Base-by-base conservation (phyloP, 2,797 vertebrate species). In the Sebastes iracundus region DNA sequence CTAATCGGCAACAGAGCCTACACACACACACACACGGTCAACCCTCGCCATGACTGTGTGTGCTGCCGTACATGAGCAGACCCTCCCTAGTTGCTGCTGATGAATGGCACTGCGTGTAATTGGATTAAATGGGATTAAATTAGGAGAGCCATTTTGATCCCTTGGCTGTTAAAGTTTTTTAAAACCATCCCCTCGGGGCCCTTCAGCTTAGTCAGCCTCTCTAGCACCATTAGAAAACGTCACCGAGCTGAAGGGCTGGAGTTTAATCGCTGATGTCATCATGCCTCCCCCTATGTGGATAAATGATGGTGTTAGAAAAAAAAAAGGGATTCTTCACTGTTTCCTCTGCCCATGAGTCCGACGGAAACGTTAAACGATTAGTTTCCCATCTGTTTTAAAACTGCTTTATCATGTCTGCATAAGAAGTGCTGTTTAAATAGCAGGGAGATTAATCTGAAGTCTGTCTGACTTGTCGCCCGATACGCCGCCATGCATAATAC, bases 81-180 rank as follows among this genome's bases (percentile, higher is more conserved):
- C 38, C 72, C 59, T 76, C 46, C 71, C 70, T 14, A 49, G 69
- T 70, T 25, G 59, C 33, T 58, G 7, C 75, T 72, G 73, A 32
- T 84, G 90, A 91, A 79, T 87, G 88, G 84, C 88, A 80, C 73
- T 1, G 53, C 65, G 13, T 89, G 77, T 90, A 87, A 94, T 91
- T 88, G 82, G 83, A 93, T 94, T 86, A 91, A 92, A 88, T 81
- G 28, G 80, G 88, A 90, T 94, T 92, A 87, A 88, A 93, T 91
- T 84, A 90, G 72, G 70, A 56, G 81, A 33, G 76, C 72, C 79
- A 68, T 90, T 88, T 90, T 77, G 76, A 90, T 91, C 63, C 23
- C 13, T 4, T 49, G 59, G 73, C 86, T 84, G 84, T 91, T 88
- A 84, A 92, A 89, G 79, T 81, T 90, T 81, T 90, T 92, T 93